Evolutionary conservation across 2,797 vertebrate genomes (phyloP).

Genomic region (Sebastes wilsoni): DNA sequence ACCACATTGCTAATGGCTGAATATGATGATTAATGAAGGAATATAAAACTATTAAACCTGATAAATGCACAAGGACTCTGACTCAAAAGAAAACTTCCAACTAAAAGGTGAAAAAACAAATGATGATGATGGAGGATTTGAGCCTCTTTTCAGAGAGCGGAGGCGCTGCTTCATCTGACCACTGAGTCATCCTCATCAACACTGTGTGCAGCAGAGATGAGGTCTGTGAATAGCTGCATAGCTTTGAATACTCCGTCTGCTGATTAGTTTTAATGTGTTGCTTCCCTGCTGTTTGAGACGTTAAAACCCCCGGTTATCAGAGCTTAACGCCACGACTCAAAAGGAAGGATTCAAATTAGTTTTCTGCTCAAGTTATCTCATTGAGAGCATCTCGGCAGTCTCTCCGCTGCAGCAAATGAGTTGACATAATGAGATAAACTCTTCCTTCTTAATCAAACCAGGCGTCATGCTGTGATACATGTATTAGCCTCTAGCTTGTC

Average conservation of each 20-base stretch:
- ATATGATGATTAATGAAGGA: not conserved
- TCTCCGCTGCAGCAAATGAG: constrained; percentile 35
- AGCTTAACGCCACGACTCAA: constrained; percentile 1
- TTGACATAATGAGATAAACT: constrained; percentile 40
- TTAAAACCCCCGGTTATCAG: constrained; percentile 23
- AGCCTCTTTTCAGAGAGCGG: not conserved
- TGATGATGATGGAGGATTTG: not conserved
- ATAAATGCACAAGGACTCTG: not conserved
- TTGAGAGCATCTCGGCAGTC: constrained; percentile 2
- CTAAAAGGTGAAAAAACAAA: not conserved
- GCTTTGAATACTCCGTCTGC: not conserved
- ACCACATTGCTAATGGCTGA: not conserved
- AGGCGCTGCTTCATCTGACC: not conserved
- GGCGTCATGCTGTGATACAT: constrained; percentile 13
- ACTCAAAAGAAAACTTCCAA: not conserved
- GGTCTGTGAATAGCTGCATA: not conserved
- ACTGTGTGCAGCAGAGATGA: not conserved
- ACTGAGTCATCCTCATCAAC: not conserved
- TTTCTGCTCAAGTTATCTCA: constrained; percentile 25
- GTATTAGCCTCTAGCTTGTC: constrained; percentile 18
- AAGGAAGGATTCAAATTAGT: constrained; percentile 19
- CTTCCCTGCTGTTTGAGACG: not conserved
- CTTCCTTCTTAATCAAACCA: constrained; percentile 32
- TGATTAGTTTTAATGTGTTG: not conserved
- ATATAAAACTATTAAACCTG: not conserved